Conservation (phyloP, 2,888 invertebrate genomes). For the Chymomyza fuscimana region DNA sequence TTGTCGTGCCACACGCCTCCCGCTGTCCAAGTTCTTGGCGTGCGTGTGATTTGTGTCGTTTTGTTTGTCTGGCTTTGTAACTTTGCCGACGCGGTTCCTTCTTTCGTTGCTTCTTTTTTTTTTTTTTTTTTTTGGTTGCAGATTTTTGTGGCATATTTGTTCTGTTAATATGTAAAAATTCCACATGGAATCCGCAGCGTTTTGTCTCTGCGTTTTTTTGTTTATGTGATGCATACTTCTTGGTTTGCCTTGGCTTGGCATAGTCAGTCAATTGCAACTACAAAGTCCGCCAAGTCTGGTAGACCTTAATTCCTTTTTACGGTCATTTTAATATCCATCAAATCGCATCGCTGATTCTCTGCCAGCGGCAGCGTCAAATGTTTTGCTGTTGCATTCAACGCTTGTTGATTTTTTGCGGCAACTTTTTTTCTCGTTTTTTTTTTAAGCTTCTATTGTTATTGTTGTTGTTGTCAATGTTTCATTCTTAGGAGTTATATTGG, state of each 20-base stretch:
- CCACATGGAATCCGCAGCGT: not conserved
- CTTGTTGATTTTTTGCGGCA: constrained; percentile 52
- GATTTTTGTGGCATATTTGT: constrained; percentile 62
- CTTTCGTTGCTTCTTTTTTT: constrained; percentile 13
- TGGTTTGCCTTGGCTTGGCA: constrained; percentile 24
- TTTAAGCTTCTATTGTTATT: constrained; percentile 11
- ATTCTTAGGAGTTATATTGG: constrained; percentile 66
- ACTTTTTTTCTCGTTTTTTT: not conserved
- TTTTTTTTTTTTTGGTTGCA: constrained; percentile 29
- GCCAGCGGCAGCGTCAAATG: constrained; percentile 12
- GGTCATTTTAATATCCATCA: constrained; percentile 80
- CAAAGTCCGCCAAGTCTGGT: constrained; percentile 67
- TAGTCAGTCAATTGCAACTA: constrained; percentile 72
- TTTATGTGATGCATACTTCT: not conserved
- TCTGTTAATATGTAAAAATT: constrained; percentile 63
- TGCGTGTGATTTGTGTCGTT: constrained; percentile 68
- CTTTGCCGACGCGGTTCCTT: constrained; percentile 58
- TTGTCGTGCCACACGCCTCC: not conserved
- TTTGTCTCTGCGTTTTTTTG: constrained; percentile 4
- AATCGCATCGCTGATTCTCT: constrained; percentile 77
- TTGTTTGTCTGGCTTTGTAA: constrained; percentile 52
- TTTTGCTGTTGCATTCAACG: constrained; percentile 51
- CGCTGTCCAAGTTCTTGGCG: constrained; percentile 32
- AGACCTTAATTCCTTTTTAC: constrained; percentile 80
- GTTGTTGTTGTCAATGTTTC: constrained; percentile 66